Evolutionary conservation across 30 jellyfish, hydroid and myxozoan genomes (phyloP), one percentile per base, ranked within the genome.

Genomic region (Hydractinia symbiolongicarpus): DNA sequence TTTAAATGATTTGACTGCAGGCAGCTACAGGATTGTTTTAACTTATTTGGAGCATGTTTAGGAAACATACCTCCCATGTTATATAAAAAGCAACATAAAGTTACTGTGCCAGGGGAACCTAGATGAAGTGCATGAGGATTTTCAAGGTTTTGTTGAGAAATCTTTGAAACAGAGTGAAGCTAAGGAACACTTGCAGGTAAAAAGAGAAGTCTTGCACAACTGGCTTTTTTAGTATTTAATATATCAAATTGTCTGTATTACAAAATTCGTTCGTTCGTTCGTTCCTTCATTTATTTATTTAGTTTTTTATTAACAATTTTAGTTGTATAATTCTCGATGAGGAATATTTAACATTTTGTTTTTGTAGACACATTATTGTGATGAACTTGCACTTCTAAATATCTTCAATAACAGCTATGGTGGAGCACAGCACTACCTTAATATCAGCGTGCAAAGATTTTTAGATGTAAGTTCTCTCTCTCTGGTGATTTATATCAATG

Each of bases 31-130:
- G 15, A 16, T 58, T 58, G 3, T 16, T 13, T 58, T 0, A 58
- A 58, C 19, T 58, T 58, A 3, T 58, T 58, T 58, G 69, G 1
- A 0, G 10, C 72, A 73, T 73, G 51, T 10, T 56, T 62, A 91
- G 98, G 98, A 91, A 66, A 88, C 84, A 55, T 87, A 76, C 58
- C 67, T 91, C 69, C 98, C 96, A 7, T 79, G 77, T 64, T 91
- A 91, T 79, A 83, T 91, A 11, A 78, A 79, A 80, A 86, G 98
- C 69, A 83, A 91, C 72, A 15, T 91, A 61, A 91, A 91, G 83
- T 67, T 91, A n/a, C 69, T 78, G 30, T 83, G 95, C 61, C 93
- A 83, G 70, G 96, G 93, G 20, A 76, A 79, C 30, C 10, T 17
- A 8, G 88, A 79, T 7, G 77, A 62, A 5, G 85, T 83, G 61